These are phyloP conservation scores for Hycleus cichorii DNA, from an alignment of 1,140 invertebrate genomes.

Conservation along the genomic window DNA sequence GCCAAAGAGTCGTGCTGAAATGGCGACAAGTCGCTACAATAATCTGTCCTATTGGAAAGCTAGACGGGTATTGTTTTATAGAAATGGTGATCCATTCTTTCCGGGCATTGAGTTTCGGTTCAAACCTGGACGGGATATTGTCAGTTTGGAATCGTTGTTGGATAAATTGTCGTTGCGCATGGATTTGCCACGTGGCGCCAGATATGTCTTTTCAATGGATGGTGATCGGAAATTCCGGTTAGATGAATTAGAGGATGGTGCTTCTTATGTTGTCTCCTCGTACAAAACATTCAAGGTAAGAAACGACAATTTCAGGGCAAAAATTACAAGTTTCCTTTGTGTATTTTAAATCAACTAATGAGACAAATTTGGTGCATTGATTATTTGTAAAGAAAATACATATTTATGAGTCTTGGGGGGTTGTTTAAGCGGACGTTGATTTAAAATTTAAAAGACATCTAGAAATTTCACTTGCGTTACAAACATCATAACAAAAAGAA, in stretches of 20 bases:
- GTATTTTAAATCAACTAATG: background rate
- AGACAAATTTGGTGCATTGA: too few species aligned
- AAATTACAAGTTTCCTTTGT: background rate
- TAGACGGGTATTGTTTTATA: slow-evolving; percentile 79
- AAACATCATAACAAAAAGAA: too few species aligned
- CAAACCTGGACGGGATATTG: slow-evolving; percentile 78
- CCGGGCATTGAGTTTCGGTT: slow-evolving; percentile 84
- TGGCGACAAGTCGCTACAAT: slow-evolving; percentile 53
- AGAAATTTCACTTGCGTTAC: too few species aligned
- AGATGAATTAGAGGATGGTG: slow-evolving; percentile 81
- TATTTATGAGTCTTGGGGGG: too few species aligned
- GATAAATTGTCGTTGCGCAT: slow-evolving; percentile 76
- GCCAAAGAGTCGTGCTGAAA: slow-evolving; percentile 37
- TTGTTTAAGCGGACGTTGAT: too few species aligned
- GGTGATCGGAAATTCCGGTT: slow-evolving; percentile 74
- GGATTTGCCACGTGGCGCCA: slow-evolving; percentile 72
- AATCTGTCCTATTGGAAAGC: slow-evolving; percentile 82
- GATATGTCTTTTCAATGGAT: slow-evolving; percentile 86
- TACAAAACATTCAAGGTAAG: slow-evolving; percentile 88
- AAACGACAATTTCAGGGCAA: slow-evolving; percentile 2
- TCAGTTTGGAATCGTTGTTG: slow-evolving; percentile 76
- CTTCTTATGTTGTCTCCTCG: slow-evolving; percentile 85
- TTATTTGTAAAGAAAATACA: too few species aligned
- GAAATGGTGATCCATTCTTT: slow-evolving; percentile 89
- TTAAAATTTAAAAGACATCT: too few species aligned